Evolutionary conservation across 2,888 invertebrate species (phyloP), one percentile per base, ranked within the genome.

Genomic region (Sabatieria punctata): DNA sequence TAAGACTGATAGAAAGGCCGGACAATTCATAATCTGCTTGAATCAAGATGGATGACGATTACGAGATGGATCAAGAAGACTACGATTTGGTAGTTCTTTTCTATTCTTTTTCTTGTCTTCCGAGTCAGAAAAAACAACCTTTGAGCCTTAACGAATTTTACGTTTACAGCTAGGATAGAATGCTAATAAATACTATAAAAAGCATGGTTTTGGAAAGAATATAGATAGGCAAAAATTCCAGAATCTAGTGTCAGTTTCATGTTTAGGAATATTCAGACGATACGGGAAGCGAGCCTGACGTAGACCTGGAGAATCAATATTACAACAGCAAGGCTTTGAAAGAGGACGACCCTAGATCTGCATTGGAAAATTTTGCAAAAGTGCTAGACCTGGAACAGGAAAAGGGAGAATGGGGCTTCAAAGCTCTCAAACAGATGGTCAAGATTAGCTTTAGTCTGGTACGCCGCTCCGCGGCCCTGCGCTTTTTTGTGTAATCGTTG

Each of bases 371-470:
- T 43, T 47, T 41, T 24, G 55, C 55, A 15, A 47, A 86, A 70
- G 95, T 97, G 11, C 71, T 97, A 53, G 93, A 95, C 63, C 72
- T 97, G 51, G 97, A 99, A 71, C 88, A 85, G 0, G 93, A 95
- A 57, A 97, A 97, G 68, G 95, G 95, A 46, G 97, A 97, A 74
- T 97, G 97, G 97, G 97, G 97, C 0, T 97, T 97, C 68, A 99
- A 95, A 68, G 95, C 97, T 0, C 75, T 99, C 18, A 97, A 97
- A 67, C 97, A 97, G 70, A 99, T 99, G 95, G 93, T 97, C 42
- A 97, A 97, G 73, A 95, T 99, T 51, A 91, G 93, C 68, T 97
- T 97, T 68, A 85, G 85, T 75, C 71, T 93, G 76, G 88, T 86
- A 67, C 70, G 75, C 66, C 57, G 23, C 4, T 23, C 35, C 18